Conservation (phyloP, 2,797 vertebrate genomes). For the Macropus fuliginosus region DNA sequence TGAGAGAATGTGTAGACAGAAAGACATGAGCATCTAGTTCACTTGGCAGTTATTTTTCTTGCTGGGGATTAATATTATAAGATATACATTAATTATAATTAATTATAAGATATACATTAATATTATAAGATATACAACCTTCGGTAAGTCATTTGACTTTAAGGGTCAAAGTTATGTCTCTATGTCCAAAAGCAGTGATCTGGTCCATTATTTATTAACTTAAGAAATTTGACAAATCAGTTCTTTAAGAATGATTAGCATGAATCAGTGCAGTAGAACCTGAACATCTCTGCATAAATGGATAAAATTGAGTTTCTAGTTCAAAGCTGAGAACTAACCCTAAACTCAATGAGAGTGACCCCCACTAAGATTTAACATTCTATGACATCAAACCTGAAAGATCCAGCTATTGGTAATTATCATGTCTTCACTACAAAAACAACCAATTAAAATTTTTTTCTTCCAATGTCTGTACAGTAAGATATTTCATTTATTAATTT, state of each 20-base stretch:
- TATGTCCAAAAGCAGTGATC: not conserved
- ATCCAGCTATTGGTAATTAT: not conserved
- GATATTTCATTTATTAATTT: not conserved
- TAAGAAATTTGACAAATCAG: not conserved
- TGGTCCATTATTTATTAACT: not conserved
- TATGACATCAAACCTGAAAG: not conserved
- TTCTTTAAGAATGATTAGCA: not conserved
- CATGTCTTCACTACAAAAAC: not conserved
- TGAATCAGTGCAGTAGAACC: not conserved
- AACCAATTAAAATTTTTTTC: not conserved
- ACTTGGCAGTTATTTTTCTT: not conserved
- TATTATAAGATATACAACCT: not conserved
- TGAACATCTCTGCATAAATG: not conserved
- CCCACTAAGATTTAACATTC: not conserved
- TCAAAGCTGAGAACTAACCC: not conserved
- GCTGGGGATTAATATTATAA: not conserved
- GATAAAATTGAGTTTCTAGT: not conserved
- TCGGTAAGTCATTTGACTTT: not conserved
- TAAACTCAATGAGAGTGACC: not conserved
- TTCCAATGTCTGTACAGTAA: not conserved
- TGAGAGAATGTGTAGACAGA: not conserved
- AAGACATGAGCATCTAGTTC: not conserved
- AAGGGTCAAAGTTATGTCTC: not conserved
- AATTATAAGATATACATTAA: no score
- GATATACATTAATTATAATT: no score